Conservation (phyloP, 2,113 vertebrate genomes). For the Regulus satrapa region DNA sequence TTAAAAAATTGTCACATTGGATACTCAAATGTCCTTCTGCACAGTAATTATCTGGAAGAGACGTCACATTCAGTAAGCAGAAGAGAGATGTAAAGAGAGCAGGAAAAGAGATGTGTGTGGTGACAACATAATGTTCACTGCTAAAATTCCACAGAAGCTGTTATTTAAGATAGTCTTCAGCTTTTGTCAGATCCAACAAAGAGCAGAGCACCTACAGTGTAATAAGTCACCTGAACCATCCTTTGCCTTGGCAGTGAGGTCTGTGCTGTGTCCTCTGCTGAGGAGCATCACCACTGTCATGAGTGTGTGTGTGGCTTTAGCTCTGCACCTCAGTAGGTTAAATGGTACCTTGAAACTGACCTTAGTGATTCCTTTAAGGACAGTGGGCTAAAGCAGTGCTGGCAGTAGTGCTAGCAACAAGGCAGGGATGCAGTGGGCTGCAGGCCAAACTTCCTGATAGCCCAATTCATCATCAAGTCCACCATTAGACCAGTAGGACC, state of each 20-base stretch:
- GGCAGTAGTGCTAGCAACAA: background rate
- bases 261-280: background rate
- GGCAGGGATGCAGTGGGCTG: background rate
- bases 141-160: background rate
- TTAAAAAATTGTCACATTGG: background rate
- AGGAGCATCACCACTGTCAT: rapidly evolving
- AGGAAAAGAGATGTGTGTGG: background rate
- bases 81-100: background rate
- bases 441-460: background rate
- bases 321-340: background rate
- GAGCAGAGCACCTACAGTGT: background rate
- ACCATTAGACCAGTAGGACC: background rate
- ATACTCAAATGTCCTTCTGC: background rate
- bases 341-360: background rate
- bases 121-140: background rate
- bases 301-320: background rate
- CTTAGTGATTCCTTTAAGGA: background rate
- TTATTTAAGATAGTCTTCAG: background rate
- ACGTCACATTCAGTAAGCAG: background rate
- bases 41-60: background rate
- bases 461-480: background rate
- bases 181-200: background rate
- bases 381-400: background rate
- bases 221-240: background rate
- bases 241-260: background rate